These are phyloP conservation scores for Enteromius paludinosus DNA, from an alignment of 2,797 vertebrate species.

Conservation along the genomic window DNA sequence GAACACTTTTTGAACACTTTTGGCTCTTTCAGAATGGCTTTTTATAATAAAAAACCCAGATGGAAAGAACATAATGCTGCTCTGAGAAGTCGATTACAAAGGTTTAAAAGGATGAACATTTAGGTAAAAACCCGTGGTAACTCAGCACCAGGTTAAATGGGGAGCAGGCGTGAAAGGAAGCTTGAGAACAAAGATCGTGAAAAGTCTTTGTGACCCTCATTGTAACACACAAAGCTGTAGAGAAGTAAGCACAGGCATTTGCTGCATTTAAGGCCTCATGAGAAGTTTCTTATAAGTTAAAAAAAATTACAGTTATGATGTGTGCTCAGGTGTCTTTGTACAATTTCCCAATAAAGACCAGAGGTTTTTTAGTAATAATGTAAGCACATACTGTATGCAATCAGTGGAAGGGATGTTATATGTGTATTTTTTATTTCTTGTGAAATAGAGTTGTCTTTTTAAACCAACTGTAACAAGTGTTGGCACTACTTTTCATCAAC, in stretches of 20 bases:
- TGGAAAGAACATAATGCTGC: constrained; percentile 3
- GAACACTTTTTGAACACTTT: constrained; percentile 12
- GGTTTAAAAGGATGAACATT: constrained; percentile 13
- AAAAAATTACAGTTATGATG: background rate
- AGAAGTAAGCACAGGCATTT: background rate
- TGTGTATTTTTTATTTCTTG: background rate
- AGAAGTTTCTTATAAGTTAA: background rate
- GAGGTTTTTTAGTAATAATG: background rate
- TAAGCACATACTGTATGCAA: background rate
- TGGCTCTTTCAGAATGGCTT: background rate
- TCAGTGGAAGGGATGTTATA: background rate
- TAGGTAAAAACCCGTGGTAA: background rate
- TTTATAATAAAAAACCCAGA: background rate
- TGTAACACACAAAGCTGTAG: background rate
- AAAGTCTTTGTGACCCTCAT: background rate
- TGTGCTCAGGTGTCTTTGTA: background rate
- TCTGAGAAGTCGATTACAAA: constrained; percentile 33
- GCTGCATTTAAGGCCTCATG: background rate
- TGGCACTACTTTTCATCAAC: background rate
- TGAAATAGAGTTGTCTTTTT: background rate
- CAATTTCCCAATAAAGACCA: background rate
- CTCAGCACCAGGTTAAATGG: constrained; percentile 18
- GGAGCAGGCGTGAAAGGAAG: background rate
- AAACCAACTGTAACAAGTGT: background rate
- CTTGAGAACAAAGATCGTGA: background rate